These are phyloP conservation scores for Pandemis heparana DNA, from an alignment of 2,888 invertebrate species.

Conservation along the genomic window DNA sequence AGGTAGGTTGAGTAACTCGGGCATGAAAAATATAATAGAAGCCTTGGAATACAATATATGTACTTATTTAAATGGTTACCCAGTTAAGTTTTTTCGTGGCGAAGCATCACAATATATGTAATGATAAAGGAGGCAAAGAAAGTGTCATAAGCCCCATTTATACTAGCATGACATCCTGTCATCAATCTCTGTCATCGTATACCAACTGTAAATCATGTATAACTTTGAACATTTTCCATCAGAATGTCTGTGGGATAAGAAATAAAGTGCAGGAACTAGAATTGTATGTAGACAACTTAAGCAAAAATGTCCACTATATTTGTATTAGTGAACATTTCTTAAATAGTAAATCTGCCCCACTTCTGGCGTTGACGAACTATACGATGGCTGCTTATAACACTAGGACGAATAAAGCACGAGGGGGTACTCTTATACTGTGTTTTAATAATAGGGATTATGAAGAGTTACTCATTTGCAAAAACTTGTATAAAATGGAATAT, in stretches of 20 bases:
- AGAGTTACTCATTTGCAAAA: not conserved
- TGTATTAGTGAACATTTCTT: constrained; percentile 11
- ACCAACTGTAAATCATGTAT: too few species aligned
- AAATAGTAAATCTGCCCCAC: not conserved
- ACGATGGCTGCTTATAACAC: not conserved
- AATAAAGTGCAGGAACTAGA: constrained; percentile 1
- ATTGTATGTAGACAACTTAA: not conserved
- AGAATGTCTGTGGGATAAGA: constrained; percentile 5
- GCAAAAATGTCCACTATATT: not conserved
- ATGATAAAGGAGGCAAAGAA: too few species aligned
- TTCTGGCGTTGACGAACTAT: not conserved
- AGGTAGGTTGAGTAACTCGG: too few species aligned
- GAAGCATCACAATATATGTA: too few species aligned
- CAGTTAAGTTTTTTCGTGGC: too few species aligned
- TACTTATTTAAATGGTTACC: too few species aligned
- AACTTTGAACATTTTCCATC: not conserved
- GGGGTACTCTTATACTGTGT: constrained; percentile 2
- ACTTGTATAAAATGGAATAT: not conserved
- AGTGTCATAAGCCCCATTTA: too few species aligned
- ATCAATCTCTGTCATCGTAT: too few species aligned
- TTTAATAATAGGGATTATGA: not conserved
- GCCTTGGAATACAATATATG: too few species aligned
- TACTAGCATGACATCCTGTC: too few species aligned
- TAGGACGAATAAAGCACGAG: constrained; percentile 1
- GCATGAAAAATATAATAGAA: too few species aligned